These are phyloP conservation scores for Amiota mariae DNA, from an alignment of 2,888 invertebrate species.

Conservation along the genomic window DNA sequence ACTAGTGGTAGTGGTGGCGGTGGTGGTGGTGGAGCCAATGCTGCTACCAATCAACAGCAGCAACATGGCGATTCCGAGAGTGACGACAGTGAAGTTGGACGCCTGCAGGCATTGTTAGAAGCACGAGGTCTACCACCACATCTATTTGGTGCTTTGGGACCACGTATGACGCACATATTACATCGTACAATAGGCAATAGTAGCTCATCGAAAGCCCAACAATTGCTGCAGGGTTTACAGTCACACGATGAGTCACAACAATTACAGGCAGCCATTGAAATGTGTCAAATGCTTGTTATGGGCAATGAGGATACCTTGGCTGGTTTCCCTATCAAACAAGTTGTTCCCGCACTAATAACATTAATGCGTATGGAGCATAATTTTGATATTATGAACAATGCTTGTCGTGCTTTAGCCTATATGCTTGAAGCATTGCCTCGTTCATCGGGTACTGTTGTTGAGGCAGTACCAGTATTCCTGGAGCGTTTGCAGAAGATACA, in stretches of 20 bases:
- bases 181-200: constrained; percentile 95
- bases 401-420: constrained; percentile 97
- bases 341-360: constrained; percentile 94
- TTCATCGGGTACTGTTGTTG: constrained; percentile 95
- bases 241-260: constrained; percentile 97
- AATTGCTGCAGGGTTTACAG: constrained; percentile 91
- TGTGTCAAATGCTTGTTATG: constrained; percentile 99
- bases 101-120: constrained; percentile 94
- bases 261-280: constrained; percentile 96
- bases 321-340: constrained; percentile 98
- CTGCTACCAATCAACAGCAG: constrained; percentile 43
- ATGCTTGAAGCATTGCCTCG: constrained; percentile 99
- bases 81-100: constrained; percentile 96
- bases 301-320: constrained; percentile 98
- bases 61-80: constrained; percentile 79
- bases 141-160: constrained; percentile 94
- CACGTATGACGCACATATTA: constrained; percentile 95
- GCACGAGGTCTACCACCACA: constrained; percentile 97
- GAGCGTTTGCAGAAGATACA: constrained; percentile 98
- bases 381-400: constrained; percentile 99
- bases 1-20: constrained; percentile 44
- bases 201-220: constrained; percentile 92
- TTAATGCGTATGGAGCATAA: constrained; percentile 97
- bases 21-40: constrained; percentile 41
- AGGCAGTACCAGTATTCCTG: constrained; percentile 96